Conservation (phyloP, 2,113 vertebrate genomes). For the Pristiophorus japonicus region DNA sequence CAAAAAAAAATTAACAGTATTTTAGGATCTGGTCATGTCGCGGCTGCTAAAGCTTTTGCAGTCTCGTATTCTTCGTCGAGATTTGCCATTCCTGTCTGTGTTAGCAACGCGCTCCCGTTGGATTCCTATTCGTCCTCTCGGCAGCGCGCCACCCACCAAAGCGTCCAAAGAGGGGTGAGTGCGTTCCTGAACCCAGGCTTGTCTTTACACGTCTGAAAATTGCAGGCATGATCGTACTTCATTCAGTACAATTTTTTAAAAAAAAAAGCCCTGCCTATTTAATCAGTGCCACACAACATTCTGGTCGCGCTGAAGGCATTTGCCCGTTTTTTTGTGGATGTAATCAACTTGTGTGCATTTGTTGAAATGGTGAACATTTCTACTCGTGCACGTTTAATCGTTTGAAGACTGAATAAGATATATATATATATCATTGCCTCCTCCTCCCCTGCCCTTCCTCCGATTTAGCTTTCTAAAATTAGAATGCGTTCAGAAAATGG, state of each 20-base stretch:
- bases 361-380: background rate
- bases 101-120: background rate
- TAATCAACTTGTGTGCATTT: background rate
- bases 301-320: background rate
- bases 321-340: background rate
- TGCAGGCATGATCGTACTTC: background rate
- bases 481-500: background rate
- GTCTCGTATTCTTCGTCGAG: background rate
- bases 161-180: slow-evolving; percentile 50
- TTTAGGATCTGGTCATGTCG: background rate
- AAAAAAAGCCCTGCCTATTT: too few relatives aligned
- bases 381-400: background rate
- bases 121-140: background rate
- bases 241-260: background rate
- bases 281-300: background rate
- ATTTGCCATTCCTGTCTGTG: background rate
- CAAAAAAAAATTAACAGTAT: background rate
- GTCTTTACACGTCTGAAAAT: background rate
- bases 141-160: slow-evolving; percentile 42
- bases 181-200: background rate
- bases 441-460: background rate
- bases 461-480: background rate
- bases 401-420: background rate
- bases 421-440: background rate
- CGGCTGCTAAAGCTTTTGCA: background rate